Percentiles rank a stretch among this genome's conserved stretches.
These are phyloP conservation scores for Pseudopodoces humilis DNA, from an alignment of 2,113 vertebrate species.

Conservation along the genomic window DNA sequence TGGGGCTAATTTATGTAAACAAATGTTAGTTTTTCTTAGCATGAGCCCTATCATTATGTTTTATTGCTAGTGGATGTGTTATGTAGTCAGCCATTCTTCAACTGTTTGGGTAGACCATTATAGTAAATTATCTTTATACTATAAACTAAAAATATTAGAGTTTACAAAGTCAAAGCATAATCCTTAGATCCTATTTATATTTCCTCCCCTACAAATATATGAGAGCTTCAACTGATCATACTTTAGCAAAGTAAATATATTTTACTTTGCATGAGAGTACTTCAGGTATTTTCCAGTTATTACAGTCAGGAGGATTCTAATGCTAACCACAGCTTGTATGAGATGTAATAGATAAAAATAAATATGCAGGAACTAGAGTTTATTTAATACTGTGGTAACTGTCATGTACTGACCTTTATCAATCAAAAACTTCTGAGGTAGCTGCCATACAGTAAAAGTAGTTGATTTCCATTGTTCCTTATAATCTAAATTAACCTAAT, in stretches of 20 bases:
- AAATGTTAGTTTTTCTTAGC: conserved; percentile 7
- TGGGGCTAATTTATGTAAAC: conserved; percentile 66
- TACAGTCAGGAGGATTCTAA: not conserved
- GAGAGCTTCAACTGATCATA: not conserved
- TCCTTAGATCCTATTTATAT: not conserved
- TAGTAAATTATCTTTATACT: not conserved
- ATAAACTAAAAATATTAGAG: not conserved
- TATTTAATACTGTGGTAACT: not conserved
- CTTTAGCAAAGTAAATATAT: not conserved
- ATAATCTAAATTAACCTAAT: not conserved
- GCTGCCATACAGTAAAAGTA: not conserved
- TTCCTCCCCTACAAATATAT: not conserved
- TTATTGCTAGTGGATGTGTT: not conserved
- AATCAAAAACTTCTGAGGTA: not conserved
- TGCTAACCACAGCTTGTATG: not conserved
- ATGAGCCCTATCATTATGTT: not conserved
- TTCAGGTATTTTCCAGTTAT: not conserved
- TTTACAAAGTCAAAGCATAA: not conserved
- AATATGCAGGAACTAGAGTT: not conserved
- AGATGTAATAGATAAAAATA: not conserved
- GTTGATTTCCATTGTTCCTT: not conserved
- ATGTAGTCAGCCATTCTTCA: not conserved
- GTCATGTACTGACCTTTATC: not conserved
- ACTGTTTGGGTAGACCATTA: not conserved
- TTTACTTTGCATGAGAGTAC: not conserved